These are phyloP conservation scores for Acleris cristana DNA, from an alignment of 2,888 invertebrate species.

Conservation along the genomic window DNA sequence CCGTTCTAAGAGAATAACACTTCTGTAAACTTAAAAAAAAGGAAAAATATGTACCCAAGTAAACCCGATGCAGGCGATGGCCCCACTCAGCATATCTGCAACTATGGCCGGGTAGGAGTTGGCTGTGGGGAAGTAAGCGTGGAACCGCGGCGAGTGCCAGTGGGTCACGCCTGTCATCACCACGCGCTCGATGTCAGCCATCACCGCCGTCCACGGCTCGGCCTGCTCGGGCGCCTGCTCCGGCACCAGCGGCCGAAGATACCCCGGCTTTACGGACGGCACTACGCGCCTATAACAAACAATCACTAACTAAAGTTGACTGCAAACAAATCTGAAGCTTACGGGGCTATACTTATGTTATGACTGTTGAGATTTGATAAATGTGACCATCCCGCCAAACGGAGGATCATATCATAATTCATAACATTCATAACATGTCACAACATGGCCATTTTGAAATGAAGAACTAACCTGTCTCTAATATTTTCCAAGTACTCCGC, in stretches of 20 bases:
- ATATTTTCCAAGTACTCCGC: constrained; percentile 97
- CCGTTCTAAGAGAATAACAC: too few relatives aligned
- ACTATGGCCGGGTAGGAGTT: constrained; percentile 97
- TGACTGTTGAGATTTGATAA: too few relatives aligned
- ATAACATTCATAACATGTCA: too few relatives aligned
- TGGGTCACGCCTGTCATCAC: constrained; percentile 99
- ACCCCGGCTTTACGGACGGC: constrained; percentile 96
- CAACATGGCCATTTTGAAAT: background rate
- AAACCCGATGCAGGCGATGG: constrained; percentile 98
- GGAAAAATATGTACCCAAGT: constrained; percentile 91
- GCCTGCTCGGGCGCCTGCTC: constrained; percentile 91
- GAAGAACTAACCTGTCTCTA: constrained; percentile 89
- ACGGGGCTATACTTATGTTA: too few relatives aligned
- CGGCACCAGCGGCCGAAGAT: constrained; percentile 94
- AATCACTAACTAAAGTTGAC: background rate
- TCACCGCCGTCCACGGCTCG: constrained; percentile 95
- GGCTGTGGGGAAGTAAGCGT: constrained; percentile 97
- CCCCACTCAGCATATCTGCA: constrained; percentile 97
- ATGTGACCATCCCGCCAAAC: too few relatives aligned
- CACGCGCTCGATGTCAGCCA: constrained; percentile 96
- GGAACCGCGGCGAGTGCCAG: constrained; percentile 98
- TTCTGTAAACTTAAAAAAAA: background rate
- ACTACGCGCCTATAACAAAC: constrained; percentile 88
- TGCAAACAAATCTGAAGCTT: too few relatives aligned
- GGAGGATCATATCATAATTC: too few relatives aligned